Conservation (phyloP, 2,797 vertebrate species). For the Bradypus variegatus region DNA sequence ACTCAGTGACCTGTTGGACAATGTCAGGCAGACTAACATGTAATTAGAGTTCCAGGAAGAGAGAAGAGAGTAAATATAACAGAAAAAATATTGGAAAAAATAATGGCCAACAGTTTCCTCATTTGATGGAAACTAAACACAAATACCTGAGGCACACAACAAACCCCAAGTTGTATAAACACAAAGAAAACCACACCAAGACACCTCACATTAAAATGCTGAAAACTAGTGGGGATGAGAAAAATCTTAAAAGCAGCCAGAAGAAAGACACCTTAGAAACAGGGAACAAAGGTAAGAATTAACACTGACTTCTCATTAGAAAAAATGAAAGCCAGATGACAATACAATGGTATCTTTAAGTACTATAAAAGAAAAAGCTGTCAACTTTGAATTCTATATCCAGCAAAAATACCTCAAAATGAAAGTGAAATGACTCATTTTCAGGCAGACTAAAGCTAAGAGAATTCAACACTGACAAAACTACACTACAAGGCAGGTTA, state of each 20-base stretch:
- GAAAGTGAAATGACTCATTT: not conserved
- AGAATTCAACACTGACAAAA: not conserved
- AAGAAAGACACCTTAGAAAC: not conserved
- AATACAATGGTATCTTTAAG: not conserved
- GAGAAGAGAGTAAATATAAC: not conserved
- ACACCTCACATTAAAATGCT: not conserved
- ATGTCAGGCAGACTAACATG: not conserved
- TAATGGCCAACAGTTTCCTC: not conserved
- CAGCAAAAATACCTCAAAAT: not conserved
- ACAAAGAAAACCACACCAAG: not conserved
- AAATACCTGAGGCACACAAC: slow-evolving; percentile 15
- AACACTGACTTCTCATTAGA: not conserved
- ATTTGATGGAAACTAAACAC: not conserved
- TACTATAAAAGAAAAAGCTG: not conserved
- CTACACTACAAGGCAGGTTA: not conserved
- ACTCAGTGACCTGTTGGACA: not conserved
- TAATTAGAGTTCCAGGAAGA: not conserved
- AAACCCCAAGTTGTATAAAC: not conserved
- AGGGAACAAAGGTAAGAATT: not conserved
- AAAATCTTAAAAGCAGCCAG: not conserved
- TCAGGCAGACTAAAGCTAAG: not conserved
- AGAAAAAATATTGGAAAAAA: not conserved
- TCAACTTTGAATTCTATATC: not conserved
- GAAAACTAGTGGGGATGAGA: not conserved
- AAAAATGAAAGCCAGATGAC: not conserved